phyloP scores from a whole-genome alignment of 2,888 invertebrate species.

The Rhaphigaster nebulosa region DNA sequence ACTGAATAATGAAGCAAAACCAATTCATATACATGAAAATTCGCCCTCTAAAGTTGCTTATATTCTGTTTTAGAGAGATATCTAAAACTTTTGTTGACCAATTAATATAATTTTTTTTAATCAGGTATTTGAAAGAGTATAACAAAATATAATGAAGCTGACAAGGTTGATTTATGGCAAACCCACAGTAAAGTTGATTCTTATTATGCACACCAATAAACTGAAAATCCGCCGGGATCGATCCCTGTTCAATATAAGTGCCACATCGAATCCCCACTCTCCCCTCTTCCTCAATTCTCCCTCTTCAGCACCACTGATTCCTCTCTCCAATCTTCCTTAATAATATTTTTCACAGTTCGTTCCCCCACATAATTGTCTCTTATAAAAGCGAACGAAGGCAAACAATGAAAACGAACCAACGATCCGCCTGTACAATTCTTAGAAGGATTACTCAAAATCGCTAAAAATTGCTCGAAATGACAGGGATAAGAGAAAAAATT shows the following conservation, averaged over 20 bases:
- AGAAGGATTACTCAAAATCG: background rate
- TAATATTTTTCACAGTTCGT: constrained; percentile 7
- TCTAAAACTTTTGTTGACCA: no score
- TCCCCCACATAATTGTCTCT: background rate
- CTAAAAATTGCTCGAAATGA: no score
- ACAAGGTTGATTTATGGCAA: background rate
- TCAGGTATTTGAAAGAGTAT: background rate
- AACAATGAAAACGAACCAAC: background rate
- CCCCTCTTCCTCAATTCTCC: background rate
- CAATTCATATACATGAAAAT: no score
- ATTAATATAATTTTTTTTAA: no score
- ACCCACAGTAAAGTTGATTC: background rate
- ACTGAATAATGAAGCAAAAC: no score
- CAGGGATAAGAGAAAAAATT: no score
- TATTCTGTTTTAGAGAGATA: no score
- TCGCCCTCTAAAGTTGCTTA: no score
- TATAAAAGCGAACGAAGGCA: background rate
- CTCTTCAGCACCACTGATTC: background rate
- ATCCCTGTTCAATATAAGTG: constrained; percentile 26
- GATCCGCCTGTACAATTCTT: background rate
- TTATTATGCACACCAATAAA: constrained; percentile 12
- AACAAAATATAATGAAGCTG: background rate
- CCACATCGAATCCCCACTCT: background rate
- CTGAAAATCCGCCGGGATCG: background rate
- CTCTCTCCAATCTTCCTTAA: background rate